Conservation (phyloP, 2,888 invertebrate genomes). For the Tenthredo scrophulariae region DNA sequence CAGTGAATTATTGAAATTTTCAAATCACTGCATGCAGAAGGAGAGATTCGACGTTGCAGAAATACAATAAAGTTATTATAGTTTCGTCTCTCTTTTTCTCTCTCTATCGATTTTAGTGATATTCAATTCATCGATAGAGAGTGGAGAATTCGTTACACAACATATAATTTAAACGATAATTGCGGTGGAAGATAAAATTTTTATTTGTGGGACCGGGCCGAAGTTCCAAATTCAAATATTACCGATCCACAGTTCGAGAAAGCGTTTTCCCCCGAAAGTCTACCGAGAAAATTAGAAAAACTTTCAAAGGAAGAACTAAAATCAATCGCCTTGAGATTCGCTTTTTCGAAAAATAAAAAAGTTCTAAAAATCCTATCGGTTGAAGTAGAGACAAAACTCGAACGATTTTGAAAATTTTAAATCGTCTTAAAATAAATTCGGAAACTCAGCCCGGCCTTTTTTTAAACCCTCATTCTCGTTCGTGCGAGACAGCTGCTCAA, state of each 20-base stretch:
- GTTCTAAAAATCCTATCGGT: no score
- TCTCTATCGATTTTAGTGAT: no score
- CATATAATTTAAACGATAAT: background rate
- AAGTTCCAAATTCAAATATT: no score
- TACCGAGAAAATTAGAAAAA: no score
- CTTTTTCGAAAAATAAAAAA: no score
- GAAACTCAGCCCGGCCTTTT: background rate
- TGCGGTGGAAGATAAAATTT: background rate
- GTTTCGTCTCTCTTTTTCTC: background rate
- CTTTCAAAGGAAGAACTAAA: no score
- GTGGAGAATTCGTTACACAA: background rate
- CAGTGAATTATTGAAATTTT: conserved; percentile 10
- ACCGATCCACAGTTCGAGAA: no score
- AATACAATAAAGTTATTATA: background rate
- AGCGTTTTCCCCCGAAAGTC: no score
- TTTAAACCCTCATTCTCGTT: background rate
- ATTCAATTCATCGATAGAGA: background rate
- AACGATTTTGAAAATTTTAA: no score
- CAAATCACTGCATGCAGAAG: background rate
- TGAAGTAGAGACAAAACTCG: no score
- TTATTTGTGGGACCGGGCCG: background rate
- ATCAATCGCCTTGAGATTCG: no score
- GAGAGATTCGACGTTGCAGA: background rate
- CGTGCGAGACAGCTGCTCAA: background rate
- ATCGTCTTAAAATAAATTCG: no score